Conservation (phyloP, 2,888 invertebrate genomes). For the Ernsta delagoae region DNA sequence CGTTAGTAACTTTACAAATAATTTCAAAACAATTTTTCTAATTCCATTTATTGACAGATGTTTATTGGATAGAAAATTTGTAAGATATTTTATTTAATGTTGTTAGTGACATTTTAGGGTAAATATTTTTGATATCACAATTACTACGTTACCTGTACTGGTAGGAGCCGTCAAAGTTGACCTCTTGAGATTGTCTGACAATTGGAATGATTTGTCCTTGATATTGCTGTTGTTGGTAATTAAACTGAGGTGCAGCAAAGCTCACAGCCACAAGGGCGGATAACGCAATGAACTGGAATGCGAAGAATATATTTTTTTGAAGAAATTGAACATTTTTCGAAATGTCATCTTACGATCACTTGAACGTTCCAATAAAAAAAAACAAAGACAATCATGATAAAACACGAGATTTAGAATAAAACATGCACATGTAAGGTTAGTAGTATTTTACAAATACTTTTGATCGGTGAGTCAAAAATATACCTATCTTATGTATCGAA, state of each 20-base stretch:
- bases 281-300: conserved; percentile 68
- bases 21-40: neutral
- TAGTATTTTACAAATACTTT: no score
- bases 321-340: no score
- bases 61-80: neutral
- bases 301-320: conserved; percentile 15
- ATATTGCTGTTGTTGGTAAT: conserved; percentile 60
- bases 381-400: no score
- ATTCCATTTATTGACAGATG: neutral
- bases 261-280: conserved; percentile 68
- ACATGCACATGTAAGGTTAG: no score
- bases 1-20: neutral
- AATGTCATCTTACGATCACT: no score
- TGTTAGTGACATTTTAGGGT: neutral
- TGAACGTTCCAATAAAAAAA: no score
- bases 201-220: conserved; percentile 83
- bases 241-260: conserved; percentile 63
- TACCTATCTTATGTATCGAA: no score
- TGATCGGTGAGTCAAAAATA: no score
- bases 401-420: no score
- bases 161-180: conserved; percentile 85
- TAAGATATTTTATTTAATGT: neutral
- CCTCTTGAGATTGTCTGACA: conserved; percentile 81
- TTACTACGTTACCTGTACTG: conserved; percentile 87
- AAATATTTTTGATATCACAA: neutral